These are phyloP conservation scores for Volucella bombylans DNA, from an alignment of 2,888 invertebrate genomes.

Conservation along the genomic window DNA sequence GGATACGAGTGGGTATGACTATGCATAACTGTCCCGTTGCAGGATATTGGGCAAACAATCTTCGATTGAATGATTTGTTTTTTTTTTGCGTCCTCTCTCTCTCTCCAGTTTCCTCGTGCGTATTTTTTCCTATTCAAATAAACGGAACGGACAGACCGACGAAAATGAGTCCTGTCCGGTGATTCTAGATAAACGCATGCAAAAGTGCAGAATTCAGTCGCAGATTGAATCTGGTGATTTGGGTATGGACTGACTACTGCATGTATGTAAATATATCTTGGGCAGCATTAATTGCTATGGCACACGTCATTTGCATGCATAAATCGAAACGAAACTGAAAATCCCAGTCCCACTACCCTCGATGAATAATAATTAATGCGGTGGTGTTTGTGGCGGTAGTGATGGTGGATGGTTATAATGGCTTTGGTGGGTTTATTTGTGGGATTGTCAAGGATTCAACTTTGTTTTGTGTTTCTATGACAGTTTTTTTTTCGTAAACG, in stretches of 20 bases:
- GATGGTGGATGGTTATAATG: not conserved
- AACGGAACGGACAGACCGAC: not conserved
- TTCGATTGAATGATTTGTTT: conserved; percentile 54
- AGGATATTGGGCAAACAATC: conserved; percentile 69
- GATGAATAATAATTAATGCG: conserved; percentile 67
- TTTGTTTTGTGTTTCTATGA: conserved; percentile 69
- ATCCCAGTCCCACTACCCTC: conserved; percentile 44
- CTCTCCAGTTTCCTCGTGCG: not conserved
- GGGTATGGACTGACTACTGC: conserved; percentile 40
- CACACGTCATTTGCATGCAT: conserved; percentile 73
- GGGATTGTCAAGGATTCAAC: conserved; percentile 68
- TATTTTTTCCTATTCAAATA: conserved; percentile 73
- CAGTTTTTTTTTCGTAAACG: conserved; percentile 34
- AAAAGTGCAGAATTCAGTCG: conserved; percentile 19
- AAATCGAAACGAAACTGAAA: conserved; percentile 44
- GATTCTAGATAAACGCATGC: conserved; percentile 23
- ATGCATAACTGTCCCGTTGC: conserved; percentile 39
- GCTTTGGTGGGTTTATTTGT: conserved; percentile 53
- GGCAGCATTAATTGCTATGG: conserved; percentile 71
- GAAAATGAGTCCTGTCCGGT: conserved; percentile 25
- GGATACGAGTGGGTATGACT: not conserved
- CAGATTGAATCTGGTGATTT: conserved; percentile 30
- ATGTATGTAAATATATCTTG: conserved; percentile 31
- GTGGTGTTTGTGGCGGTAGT: conserved; percentile 37
- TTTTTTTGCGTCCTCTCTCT: not conserved